Evolutionary conservation across 2,797 vertebrate species (phyloP), one percentile per base, ranked within the genome.

Genomic region (Anguilla pacifica): DNA sequence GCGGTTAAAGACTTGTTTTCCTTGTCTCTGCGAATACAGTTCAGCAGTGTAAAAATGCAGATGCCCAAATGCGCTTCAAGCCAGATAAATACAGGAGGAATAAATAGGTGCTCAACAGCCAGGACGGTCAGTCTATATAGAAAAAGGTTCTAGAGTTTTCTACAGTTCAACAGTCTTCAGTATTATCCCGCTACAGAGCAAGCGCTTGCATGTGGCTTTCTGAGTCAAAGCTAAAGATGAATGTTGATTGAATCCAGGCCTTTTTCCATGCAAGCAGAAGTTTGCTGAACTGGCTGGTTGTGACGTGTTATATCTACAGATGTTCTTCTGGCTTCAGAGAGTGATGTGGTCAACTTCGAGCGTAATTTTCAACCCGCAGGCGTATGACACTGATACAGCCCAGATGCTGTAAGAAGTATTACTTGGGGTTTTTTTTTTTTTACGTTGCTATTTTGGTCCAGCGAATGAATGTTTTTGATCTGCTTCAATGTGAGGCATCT

Each of bases 391-490:
- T 17, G 39, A 77, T 39, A 35, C 72, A 77, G 72, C 31, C 72
- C 72, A 93, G 94, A 94, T 94, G 91, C 4, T 93, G 93, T 64
- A 64, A 95, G 95, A 94, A 95, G 93, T 94, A 94, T 93, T 35
- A 35, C 35, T 35, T 35, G 35, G 35, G 35, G 49, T 9, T 28
- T 17, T 22, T 81, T 93, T 93, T 94, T 31, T 31, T 31, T 31
- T 31, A 31, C 93, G 93, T 92, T 91, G 89, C 86, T 31, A 39
- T 90, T 92, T 91, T 91, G 0, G 88, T 92, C 88, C 89, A 88
- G 90, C 91, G 91, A 88, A 74, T 84, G 90, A 89, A 83, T 89
- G 10, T 85, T 86, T 25, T 64, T n/a, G 19, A 64, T 64, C 25
- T 1, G 61, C 22, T 64, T 1, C 61, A 22, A 15, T 61, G 17